phyloP scores from a whole-genome alignment of 2,888 invertebrate genomes.

The Melitaea athalia region DNA sequence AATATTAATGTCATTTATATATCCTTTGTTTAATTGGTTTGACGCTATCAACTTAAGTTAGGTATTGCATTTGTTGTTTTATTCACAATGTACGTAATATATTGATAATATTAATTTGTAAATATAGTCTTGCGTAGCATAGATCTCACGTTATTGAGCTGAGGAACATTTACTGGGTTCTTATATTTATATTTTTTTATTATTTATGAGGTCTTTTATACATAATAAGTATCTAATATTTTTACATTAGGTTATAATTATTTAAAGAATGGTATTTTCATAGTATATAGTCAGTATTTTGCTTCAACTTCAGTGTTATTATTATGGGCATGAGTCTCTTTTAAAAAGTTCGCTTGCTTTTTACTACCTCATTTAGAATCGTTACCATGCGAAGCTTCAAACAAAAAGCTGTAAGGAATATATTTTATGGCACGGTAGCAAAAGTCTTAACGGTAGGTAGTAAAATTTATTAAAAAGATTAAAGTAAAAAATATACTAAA shows the following conservation, averaged over 20 bases:
- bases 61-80: constrained; percentile 9
- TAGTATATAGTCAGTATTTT: too few species aligned
- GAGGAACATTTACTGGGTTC: neutral
- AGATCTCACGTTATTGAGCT: neutral
- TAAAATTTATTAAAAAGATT: too few species aligned
- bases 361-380: neutral
- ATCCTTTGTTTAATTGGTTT: constrained; percentile 37
- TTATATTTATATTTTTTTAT: neutral
- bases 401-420: neutral
- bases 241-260: too few species aligned
- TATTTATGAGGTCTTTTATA: too few species aligned
- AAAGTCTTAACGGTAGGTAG: neutral
- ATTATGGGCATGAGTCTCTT: neutral
- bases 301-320: too few species aligned
- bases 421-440: neutral
- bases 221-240: too few species aligned
- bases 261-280: too few species aligned
- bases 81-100: constrained; percentile 1
- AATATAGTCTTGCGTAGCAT: neutral
- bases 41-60: constrained; percentile 42
- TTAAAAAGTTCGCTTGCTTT: neutral
- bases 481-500: too few species aligned
- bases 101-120: constrained; percentile 10
- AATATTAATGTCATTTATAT: constrained; percentile 8
- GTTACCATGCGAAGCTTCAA: neutral